Evolutionary conservation across 1,140 invertebrate genomes (phyloP).

Genomic region (Megalopta genalis): DNA sequence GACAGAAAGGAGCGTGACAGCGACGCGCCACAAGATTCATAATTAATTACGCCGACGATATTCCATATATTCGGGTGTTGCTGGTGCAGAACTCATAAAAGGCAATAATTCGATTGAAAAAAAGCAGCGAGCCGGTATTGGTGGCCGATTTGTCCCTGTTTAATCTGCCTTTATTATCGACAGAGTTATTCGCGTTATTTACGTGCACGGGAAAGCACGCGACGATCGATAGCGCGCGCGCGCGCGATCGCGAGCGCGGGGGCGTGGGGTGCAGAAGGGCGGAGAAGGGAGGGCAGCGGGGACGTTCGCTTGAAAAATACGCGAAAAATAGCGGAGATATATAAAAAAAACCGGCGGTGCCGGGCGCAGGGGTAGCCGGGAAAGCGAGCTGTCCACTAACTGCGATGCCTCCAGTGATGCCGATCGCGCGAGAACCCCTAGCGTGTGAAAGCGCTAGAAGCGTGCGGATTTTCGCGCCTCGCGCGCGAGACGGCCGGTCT

Average conservation of each 20-base stretch:
- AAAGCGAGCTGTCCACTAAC: slow-evolving; percentile 40
- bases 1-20: too few species aligned
- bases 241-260: not conserved
- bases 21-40: too few species aligned
- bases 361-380: not conserved
- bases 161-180: slow-evolving; percentile 49
- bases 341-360: too few species aligned
- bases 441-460: slow-evolving; percentile 44
- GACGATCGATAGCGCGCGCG: slow-evolving; percentile 33
- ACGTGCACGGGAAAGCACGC: slow-evolving; percentile 10
- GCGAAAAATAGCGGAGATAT: slow-evolving; percentile 33
- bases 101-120: slow-evolving; percentile 34
- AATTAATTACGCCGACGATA: not conserved
- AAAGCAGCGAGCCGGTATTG: slow-evolving; percentile 33
- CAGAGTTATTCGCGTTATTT: slow-evolving; percentile 47
- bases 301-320: slow-evolving; percentile 42
- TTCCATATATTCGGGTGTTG: not conserved
- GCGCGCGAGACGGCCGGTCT: slow-evolving; percentile 11
- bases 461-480: slow-evolving; percentile 61
- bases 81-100: slow-evolving; percentile 19
- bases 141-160: slow-evolving; percentile 30
- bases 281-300: too few species aligned
- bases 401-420: slow-evolving; percentile 38
- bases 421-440: slow-evolving; percentile 28
- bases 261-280: not conserved